Evolutionary conservation across 2,113 vertebrate species (phyloP).

Genomic region (Calidris pugnax): DNA sequence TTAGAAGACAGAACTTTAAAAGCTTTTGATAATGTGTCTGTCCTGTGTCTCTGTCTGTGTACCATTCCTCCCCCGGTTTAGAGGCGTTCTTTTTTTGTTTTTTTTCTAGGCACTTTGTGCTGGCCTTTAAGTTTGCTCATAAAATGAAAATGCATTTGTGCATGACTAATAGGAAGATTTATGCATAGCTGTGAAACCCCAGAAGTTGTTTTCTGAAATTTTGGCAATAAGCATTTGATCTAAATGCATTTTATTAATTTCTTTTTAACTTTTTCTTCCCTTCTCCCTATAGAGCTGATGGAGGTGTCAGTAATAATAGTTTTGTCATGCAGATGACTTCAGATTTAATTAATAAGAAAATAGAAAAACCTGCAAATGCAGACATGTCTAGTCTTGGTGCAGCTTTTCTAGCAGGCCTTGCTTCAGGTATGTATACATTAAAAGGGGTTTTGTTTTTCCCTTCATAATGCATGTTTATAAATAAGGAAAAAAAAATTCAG

Average conservation of each 20-base stretch:
- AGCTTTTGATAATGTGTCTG: background rate
- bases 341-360: conserved; percentile 84
- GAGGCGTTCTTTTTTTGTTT: background rate
- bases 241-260: background rate
- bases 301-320: conserved; percentile 90
- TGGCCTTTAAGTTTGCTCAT: background rate
- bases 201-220: background rate
- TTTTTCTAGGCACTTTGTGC: background rate
- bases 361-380: conserved; percentile 78
- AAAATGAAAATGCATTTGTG: background rate
- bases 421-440: conserved; percentile 78
- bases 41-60: background rate
- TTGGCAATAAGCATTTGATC: background rate
- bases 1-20: background rate
- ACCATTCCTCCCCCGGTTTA: background rate
- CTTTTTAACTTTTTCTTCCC: background rate
- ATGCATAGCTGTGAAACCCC: background rate
- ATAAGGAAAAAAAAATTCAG: background rate
- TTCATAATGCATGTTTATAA: background rate
- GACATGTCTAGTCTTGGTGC: conserved; percentile 96
- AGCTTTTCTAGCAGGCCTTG: conserved; percentile 91
- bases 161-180: background rate
- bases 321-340: conserved; percentile 97
- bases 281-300: conserved; percentile 83
- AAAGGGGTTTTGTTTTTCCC: background rate